Evolutionary conservation across 2,888 invertebrate genomes (phyloP).

Genomic region (Pogonocherus hispidulus): DNA sequence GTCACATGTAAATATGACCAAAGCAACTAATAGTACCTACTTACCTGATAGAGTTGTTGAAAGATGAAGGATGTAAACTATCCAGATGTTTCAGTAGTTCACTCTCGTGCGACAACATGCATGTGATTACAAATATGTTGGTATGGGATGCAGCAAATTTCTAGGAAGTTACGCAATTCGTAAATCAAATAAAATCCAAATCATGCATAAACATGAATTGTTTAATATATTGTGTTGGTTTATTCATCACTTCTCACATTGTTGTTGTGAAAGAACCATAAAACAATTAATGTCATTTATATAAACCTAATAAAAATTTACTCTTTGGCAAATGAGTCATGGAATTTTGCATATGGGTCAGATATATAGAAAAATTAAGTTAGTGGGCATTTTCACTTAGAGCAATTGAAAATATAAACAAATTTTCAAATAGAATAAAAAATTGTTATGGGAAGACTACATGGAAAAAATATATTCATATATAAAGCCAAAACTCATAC

Average conservation of each 20-base stretch:
- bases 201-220: constrained; percentile 1
- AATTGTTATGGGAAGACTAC: too few species aligned
- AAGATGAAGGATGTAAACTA: not conserved
- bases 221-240: not conserved
- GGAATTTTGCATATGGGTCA: too few species aligned
- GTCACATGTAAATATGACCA: not conserved
- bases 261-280: not conserved
- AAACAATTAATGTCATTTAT: too few species aligned
- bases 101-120: not conserved
- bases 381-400: too few species aligned
- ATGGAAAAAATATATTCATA: too few species aligned
- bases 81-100: too few species aligned
- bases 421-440: too few species aligned
- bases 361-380: too few species aligned
- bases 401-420: too few species aligned
- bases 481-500: too few species aligned
- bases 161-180: not conserved
- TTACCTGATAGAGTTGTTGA: not conserved
- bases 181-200: not conserved
- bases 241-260: not conserved
- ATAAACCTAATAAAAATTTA: too few species aligned
- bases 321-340: too few species aligned
- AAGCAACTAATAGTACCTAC: not conserved
- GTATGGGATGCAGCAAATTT: not conserved
- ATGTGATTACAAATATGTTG: not conserved